Evolutionary conservation across 2,113 vertebrate genomes (phyloP), one percentile per base, ranked within the genome.

Genomic region (Stercorarius parasiticus): DNA sequence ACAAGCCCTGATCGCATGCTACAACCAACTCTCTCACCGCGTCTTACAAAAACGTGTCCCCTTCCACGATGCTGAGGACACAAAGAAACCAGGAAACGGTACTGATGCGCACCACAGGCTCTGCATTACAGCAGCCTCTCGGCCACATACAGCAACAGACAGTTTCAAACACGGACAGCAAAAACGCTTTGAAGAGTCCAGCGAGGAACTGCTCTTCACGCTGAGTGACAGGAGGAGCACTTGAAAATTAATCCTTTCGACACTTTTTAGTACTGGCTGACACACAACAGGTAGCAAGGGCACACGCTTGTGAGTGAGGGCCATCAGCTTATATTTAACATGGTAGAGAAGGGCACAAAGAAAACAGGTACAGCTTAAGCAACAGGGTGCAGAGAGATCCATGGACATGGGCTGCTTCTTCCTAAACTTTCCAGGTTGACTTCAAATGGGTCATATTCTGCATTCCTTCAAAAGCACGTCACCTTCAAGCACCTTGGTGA

Each of bases 361-460:
- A 32, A 32, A 49, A 27, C 10, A 0, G 21, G n/a, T 34, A 17
- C 9, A 30, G 18, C 34, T 45, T 66, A 32, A 81, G 59, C n/a
- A 47, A 18, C 38, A 53, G 38, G 13, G 20, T 20, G 22, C 38
- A 59, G 34, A 30, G 3, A 50, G 65, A 38, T 38, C 42, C 3
- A 14, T 3, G 0, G 42, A 32, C 26, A 10, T 0, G 11, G 0
- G 3, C 10, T 34, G 19, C 43, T 29, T 84, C 64, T 11, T 42
- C 72, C 19, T 34, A 14, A 58, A 11, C 20, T n/a, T 52, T 25
- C 50, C 50, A 59, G 13, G 32, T 23, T 52, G 27, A n/a, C 38
- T 34, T 17, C 18, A 66, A 79, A 27, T 14, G 2, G 10, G 43
- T 45, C 34, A 11, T 19, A n/a, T 29, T 23, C 43, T 45, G 38